Evolutionary conservation across 2,888 invertebrate species (phyloP), one percentile per base, ranked within the genome.

Genomic region (Lasiommata megera): DNA sequence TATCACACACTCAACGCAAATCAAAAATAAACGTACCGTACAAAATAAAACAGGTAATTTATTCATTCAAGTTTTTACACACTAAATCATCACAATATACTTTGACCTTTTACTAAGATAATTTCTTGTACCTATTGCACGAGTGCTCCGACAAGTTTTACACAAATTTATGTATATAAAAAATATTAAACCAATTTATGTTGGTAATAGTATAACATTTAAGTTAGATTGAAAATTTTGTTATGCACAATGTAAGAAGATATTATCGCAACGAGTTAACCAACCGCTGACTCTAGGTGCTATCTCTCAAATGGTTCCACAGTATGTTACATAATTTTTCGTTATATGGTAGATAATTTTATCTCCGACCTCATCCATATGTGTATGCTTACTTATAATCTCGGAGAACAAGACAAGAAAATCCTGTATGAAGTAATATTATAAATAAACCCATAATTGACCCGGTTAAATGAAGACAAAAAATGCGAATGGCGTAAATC

Each of bases 301-400:
- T 82, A 79, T 82, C 82, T 73, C 72, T 73, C 74, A 75, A 75
- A 72, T 73, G 71, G 69, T 70, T 69, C 70, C 70, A 70, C 68
- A 67, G 14, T 36, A 37, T 67, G 76, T 85, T 84, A 84, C 79
- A 84, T 86, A 84, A 84, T 79, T 77, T 73, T 78, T 73, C 72
- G 72, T 76, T 78, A 79, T 76, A 71, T 71, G 69, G 68, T 73
- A 74, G 69, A 70, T 69, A 69, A 67, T 67, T 69, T 80, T 82
- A 81, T 82, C 79, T 80, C 73, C 63, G 54, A 67, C 71, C 66
- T 64, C 64, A 70, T 66, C 66, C 63, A 65, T 69, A 61, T 62
- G 57, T 62, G 63, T 57, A 58, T 36, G 51, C 52, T 41, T 41
- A 41, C 31, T 41, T 41, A 52, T 52, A 18, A 52, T 52, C 52